Conservation (phyloP, 2,113 vertebrate species). For the Lethenteron reissneri region DNA sequence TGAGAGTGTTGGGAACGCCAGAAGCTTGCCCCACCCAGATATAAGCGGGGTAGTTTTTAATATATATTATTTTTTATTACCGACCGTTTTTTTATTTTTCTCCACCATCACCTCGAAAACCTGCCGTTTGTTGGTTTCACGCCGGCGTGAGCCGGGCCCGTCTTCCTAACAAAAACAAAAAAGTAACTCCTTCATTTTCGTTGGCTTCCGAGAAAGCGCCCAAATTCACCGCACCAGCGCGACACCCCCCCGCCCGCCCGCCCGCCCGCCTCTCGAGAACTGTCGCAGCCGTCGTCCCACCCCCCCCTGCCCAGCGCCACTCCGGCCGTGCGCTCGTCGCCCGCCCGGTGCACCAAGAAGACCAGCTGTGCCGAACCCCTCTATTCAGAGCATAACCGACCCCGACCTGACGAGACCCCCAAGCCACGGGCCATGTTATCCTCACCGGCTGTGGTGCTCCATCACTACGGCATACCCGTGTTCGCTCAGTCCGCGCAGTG, state of each 20-base stretch:
- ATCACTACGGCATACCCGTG: neutral
- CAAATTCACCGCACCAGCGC: neutral
- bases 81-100: too few species aligned
- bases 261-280: neutral
- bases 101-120: too few species aligned
- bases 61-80: too few species aligned
- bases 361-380: neutral
- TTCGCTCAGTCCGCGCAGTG: constrained; percentile 2
- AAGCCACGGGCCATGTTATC: neutral
- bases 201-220: too few species aligned
- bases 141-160: too few species aligned
- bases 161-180: too few species aligned
- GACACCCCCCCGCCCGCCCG: neutral
- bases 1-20: too few species aligned
- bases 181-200: too few species aligned
- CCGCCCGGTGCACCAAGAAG: neutral
- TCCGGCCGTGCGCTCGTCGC: neutral
- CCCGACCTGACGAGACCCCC: neutral
- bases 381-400: neutral
- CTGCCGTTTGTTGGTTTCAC: too few species aligned
- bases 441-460: constrained; percentile 1
- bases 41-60: too few species aligned
- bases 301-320: neutral
- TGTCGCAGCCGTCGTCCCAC: neutral
- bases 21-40: too few species aligned